A percentile compares a stretch with the other conserved stretches of the same genome.
Evolutionary conservation across 2,888 invertebrate species (phyloP).

Genomic region (Limnephilus rhombicus): DNA sequence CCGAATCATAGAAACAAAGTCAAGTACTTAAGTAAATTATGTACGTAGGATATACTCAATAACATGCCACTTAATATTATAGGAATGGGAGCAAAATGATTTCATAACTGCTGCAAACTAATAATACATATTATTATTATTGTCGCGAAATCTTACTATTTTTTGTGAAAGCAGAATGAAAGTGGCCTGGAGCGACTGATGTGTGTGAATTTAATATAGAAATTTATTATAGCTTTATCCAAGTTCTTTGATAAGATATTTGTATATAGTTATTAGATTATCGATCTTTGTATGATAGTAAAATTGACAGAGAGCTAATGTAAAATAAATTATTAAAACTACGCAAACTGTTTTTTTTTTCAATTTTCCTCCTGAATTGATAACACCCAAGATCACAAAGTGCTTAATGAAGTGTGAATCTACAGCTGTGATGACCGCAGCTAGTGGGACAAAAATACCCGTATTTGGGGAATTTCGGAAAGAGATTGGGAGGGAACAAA

Average conservation of each 20-base stretch:
- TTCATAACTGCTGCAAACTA: neutral
- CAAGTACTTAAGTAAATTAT: neutral
- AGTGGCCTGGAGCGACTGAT: neutral
- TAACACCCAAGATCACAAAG: too few relatives aligned
- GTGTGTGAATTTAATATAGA: neutral
- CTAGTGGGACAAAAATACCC: too few relatives aligned
- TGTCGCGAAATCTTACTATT: conserved; percentile 8
- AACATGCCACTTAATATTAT: neutral
- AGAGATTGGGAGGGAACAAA: too few relatives aligned
- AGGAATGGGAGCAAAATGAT: neutral
- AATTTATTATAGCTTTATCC: neutral
- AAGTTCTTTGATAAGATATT: neutral
- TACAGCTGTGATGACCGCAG: too few relatives aligned
- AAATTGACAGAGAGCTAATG: neutral
- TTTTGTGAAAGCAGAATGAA: conserved; percentile 15
- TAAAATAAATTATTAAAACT: conserved; percentile 36
- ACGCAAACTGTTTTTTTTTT: neutral
- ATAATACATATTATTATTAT: neutral
- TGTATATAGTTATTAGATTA: conserved; percentile 34
- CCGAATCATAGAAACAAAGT: conserved; percentile 39
- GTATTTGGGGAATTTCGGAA: too few relatives aligned
- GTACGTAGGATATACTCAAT: neutral
- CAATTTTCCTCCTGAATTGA: neutral
- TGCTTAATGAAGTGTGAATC: too few relatives aligned
- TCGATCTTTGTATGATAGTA: conserved; percentile 6